Percentiles rank a stretch among this genome's conserved stretches.
These are phyloP conservation scores for Verasper variegatus DNA, from an alignment of 2,113 vertebrate species.

Conservation along the genomic window DNA sequence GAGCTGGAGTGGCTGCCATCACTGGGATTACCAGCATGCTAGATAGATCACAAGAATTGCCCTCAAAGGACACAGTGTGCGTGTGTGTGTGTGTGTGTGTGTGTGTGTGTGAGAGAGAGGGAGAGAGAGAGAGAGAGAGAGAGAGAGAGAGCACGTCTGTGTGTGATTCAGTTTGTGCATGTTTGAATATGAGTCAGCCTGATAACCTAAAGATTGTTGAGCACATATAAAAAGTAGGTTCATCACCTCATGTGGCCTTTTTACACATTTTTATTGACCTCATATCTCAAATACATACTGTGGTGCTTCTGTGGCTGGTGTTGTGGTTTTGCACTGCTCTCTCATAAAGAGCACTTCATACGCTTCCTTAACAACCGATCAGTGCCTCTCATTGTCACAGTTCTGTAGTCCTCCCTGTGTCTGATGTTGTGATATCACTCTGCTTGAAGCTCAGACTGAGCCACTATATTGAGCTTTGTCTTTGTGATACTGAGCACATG, in stretches of 20 bases:
- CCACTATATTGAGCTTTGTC: background rate
- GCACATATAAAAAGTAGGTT: constrained; percentile 8
- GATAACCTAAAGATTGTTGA: constrained; percentile 40
- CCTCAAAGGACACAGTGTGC: constrained; percentile 45
- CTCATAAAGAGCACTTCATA: background rate
- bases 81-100: constrained; percentile 35
- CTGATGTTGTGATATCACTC: background rate
- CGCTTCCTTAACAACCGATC: background rate
- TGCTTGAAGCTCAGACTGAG: background rate
- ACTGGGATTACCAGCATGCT: constrained; percentile 73
- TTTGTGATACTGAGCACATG: background rate
- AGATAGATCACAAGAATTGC: constrained; percentile 67
- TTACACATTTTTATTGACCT: background rate
- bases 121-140: background rate
- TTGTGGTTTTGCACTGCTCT: background rate
- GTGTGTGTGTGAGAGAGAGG: constrained; percentile 25
- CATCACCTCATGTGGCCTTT: constrained; percentile 13
- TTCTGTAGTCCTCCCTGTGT: no score
- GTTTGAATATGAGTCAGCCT: constrained; percentile 42
- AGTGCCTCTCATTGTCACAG: background rate
- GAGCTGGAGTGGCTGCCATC: constrained; percentile 69
- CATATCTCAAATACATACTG: background rate
- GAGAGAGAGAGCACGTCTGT: constrained; percentile 2
- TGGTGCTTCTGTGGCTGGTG: background rate
- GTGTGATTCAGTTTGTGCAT: constrained; percentile 17